A percentile compares a stretch with the other conserved stretches of the same genome.
These are phyloP conservation scores for Amphiura filiformis DNA, from an alignment of 35 echinoderm and acorn worm species.

Conservation along the genomic window DNA sequence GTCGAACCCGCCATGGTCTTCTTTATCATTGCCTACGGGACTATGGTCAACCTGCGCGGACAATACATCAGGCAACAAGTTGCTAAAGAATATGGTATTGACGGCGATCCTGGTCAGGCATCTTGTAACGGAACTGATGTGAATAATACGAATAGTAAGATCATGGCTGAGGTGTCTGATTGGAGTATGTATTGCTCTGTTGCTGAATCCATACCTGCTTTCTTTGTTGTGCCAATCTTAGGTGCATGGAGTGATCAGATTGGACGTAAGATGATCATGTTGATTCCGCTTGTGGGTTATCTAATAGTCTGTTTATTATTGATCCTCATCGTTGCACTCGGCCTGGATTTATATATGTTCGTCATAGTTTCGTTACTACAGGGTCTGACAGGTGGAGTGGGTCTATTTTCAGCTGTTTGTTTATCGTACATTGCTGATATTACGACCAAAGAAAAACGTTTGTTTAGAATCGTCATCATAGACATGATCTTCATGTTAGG, in stretches of 20 bases:
- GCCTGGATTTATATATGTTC: background rate
- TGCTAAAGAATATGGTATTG: background rate
- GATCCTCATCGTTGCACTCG: background rate
- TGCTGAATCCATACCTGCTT: background rate
- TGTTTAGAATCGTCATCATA: conserved; percentile 37
- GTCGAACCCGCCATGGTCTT: background rate
- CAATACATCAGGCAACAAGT: background rate
- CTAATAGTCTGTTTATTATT: background rate
- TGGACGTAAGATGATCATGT: background rate
- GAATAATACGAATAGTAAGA: background rate
- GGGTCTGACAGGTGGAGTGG: conserved; percentile 14
- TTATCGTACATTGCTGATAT: conserved; percentile 54
- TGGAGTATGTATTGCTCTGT: background rate
- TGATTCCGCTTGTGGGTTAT: background rate
- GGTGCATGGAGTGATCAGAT: background rate
- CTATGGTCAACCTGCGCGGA: background rate
- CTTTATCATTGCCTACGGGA: background rate
- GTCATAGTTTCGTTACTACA: background rate
- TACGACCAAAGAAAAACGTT: conserved; percentile 30
- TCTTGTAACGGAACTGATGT: background rate
- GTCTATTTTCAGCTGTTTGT: conserved; percentile 5
- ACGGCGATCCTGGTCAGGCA: background rate
- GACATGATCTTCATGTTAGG: conserved; percentile 15
- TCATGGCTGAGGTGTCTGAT: background rate
- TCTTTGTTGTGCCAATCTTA: background rate